Evolutionary conservation across 2,888 invertebrate genomes (phyloP).

Genomic region (Nasonia oneida): DNA sequence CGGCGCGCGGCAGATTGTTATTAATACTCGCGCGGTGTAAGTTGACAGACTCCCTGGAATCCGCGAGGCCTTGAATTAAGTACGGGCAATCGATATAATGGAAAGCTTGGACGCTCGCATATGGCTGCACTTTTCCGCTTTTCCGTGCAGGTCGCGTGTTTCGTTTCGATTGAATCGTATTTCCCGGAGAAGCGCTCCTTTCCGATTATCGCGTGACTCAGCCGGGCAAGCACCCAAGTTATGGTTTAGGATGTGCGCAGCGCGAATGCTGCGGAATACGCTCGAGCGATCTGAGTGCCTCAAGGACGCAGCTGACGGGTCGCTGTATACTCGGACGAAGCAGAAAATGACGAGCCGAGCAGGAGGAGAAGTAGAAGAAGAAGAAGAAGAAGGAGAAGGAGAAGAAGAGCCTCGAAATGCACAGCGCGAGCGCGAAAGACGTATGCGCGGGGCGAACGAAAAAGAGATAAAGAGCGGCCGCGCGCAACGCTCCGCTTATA

Average conservation of each 20-base stretch:
- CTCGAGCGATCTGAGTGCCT: no score
- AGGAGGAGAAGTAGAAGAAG: constrained; percentile 24
- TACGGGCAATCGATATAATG: background rate
- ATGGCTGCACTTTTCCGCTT: background rate
- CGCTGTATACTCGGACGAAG: background rate
- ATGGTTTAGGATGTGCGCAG: background rate
- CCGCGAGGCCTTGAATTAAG: constrained; percentile 3
- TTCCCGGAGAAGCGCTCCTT: background rate
- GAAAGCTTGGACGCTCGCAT: no score
- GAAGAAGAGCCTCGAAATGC: constrained; percentile 38
- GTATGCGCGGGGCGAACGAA: constrained; percentile 10
- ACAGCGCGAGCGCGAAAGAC: constrained; percentile 30
- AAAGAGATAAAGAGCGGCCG: constrained; percentile 39
- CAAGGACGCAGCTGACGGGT: background rate
- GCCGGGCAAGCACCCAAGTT: background rate
- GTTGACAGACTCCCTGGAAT: background rate
- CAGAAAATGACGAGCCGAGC: background rate
- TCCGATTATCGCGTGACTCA: background rate
- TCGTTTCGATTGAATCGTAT: background rate
- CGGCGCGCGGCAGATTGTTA: background rate
- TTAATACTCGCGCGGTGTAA: constrained; percentile 11
- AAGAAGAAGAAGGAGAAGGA: constrained; percentile 34
- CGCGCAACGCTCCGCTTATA: constrained; percentile 59
- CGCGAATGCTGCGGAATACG: no score
- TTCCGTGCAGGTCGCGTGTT: background rate